Evolutionary conservation across 2,888 invertebrate genomes (phyloP), one percentile per base, ranked within the genome.

Genomic region (Troides oblongomaculatus): DNA sequence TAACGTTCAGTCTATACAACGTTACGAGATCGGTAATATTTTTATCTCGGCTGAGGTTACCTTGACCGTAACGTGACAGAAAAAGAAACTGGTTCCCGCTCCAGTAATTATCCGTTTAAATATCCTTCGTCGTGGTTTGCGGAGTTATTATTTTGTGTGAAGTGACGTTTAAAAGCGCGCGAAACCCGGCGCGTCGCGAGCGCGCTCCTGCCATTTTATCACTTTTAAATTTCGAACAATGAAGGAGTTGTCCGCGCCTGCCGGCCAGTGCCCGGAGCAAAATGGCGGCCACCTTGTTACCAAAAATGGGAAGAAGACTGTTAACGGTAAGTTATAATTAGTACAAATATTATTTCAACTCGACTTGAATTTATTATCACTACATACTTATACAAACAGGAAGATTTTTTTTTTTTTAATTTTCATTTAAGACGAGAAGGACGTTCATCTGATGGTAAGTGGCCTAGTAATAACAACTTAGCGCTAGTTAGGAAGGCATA

Each of bases 101-200:
- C 82, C 77, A 85, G 75, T 84, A 81, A 79, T 76, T 75, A 75
- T 64, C 58, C 64, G 59, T 63, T 70, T 70, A 70, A 60, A 70
- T 70, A 70, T 70, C 70, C 69, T 70, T 79, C 85, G 81, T 83
- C 84, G 86, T 84, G 84, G 83, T 79, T 79, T 71, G 74, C 74
- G 74, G 76, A 79, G 63, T 75, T 73, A 69, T 68, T 74, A 74
- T 6, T 76, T 78, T 77, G 76, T 74, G 75, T 74, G 88, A 86
- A 89, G 88, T 90, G 90, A 90, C 90, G 85, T 88, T 82, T 80
- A 74, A 83, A 85, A 86, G 79, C 84, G 87, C 90, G 90, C 86
- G 84, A 87, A 88, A 75, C 72, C 71, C 72, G 70, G 70, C 68
- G 72, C 72, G 73, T 70, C 70, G 60, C 73, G 72, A 21, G 21